Evolutionary conservation across 2,888 invertebrate genomes (phyloP), one percentile per base, ranked within the genome.

Genomic region (Stegana nigrithorax): DNA sequence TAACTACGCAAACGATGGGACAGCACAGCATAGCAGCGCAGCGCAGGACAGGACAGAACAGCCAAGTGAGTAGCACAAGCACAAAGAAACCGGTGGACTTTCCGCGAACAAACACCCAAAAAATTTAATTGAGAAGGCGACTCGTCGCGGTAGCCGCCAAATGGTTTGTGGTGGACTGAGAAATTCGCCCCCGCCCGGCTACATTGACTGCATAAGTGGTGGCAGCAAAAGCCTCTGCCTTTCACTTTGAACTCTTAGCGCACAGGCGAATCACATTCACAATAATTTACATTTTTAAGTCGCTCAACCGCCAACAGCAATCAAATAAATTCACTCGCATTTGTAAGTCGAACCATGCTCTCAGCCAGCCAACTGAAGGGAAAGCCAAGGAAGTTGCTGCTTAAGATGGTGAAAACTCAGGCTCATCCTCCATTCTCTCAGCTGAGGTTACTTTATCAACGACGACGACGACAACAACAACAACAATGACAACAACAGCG

Each of bases 271-370:
- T 70, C 72, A 68, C 73, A 76, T 69, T 74, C 71, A 73, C 78
- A 78, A 75, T 76, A 78, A 81, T 81, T 81, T 81, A 78, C 81
- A 81, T 80, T 78, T 81, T 80, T 76, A 75, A 77, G 71, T 69
- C 70, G 69, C 67, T 69, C 68, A 66, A 71, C 73, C 72, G 67
- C 70, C 70, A 70, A 67, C 64, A 66, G 67, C 69, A 69, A 73
- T 72, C 69, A 71, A 75, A 74, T 74, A 73, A 72, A 69, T 63
- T 62, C 50, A 67, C 58, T 65, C 53, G 62, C 64, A 61, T 61
- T 64, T 63, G 65, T 63, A 53, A 50, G 60, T 27, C 63, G 55
- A 56, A 32, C 59, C 57, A 27, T n/a, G n/a, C n/a, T n/a, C n/a
- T n/a, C n/a, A n/a, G 10, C 36, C 36, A 14, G 14, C 36, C 36